Percentiles rank a stretch among this genome's conserved stretches.
These are phyloP conservation scores for Elanus axillaris DNA, from an alignment of 2,113 vertebrate species.

Conservation along the genomic window DNA sequence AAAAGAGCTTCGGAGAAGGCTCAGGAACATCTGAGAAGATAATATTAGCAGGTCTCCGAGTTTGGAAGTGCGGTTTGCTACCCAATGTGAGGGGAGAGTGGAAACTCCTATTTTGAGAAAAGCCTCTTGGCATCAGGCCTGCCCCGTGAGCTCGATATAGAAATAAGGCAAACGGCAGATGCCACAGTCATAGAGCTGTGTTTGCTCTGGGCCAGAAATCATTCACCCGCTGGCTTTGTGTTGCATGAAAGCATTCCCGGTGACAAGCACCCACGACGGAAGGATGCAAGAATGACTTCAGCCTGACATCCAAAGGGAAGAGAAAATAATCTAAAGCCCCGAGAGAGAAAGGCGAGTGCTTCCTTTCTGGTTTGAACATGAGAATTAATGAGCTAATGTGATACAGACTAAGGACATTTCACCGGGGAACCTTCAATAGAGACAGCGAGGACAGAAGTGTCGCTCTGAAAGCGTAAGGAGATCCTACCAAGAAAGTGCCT, in stretches of 20 bases:
- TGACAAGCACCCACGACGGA: neutral
- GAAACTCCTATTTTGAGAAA: slow-evolving; percentile 16
- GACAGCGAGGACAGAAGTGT: neutral
- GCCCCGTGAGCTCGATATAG: neutral
- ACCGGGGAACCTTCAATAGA: neutral
- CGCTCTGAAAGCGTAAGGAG: neutral
- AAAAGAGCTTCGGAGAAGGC: neutral
- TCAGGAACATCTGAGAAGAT: neutral
- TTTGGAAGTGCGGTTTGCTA: neutral
- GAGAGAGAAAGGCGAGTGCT: neutral
- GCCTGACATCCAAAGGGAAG: neutral
- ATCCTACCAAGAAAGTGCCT: neutral
- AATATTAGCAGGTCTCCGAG: neutral
- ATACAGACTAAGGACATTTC: neutral
- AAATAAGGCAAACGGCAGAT: neutral
- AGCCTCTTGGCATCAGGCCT: neutral
- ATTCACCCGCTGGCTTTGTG: neutral
- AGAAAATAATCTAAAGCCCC: neutral
- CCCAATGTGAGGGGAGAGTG: neutral
- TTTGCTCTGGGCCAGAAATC: neutral
- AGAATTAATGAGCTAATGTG: neutral
- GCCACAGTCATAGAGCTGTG: neutral
- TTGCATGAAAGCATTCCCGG: neutral
- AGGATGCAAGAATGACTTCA: neutral
- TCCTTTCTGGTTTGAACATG: neutral